phyloP scores from a whole-genome alignment of 2,888 invertebrate species.

The Scotopteryx bipunctaria region DNA sequence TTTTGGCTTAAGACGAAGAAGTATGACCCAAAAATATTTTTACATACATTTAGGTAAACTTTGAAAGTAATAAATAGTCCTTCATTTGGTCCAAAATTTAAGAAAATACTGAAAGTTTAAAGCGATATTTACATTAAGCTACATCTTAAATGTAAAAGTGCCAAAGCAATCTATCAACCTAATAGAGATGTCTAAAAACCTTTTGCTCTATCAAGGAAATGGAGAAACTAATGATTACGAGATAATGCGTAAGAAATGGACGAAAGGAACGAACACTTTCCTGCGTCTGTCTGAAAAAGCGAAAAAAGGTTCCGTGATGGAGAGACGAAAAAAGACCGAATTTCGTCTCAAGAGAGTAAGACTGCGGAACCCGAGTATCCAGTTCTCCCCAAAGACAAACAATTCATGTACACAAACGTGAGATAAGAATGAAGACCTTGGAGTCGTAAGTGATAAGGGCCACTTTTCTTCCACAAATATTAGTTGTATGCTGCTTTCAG shows the following conservation, averaged over 20 bases:
- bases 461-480: constrained; percentile 39
- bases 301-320: constrained; percentile 77
- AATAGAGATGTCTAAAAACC: constrained; percentile 70
- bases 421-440: constrained; percentile 36
- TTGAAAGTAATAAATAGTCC: no score
- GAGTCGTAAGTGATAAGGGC: constrained; percentile 33
- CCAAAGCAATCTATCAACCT: constrained; percentile 54
- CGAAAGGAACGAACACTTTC: constrained; percentile 71
- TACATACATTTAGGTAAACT: no score
- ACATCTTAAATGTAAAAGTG: constrained; percentile 37
- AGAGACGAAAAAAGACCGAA: constrained; percentile 78
- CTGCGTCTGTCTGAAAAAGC: constrained; percentile 76
- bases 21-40: background rate
- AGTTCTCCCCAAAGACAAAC: constrained; percentile 41
- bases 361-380: constrained; percentile 73
- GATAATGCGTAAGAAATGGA: constrained; percentile 80
- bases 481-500: constrained; percentile 49
- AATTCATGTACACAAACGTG: constrained; percentile 38
- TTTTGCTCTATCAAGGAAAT: constrained; percentile 67
- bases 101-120: background rate
- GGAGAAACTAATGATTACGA: constrained; percentile 77
- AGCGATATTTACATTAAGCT: constrained; percentile 14
- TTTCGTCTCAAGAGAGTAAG: constrained; percentile 82
- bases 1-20: no score
- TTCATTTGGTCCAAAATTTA: background rate